Base-by-base conservation (phyloP, 2,888 invertebrate species). In the Cephus sareptanus region DNA sequence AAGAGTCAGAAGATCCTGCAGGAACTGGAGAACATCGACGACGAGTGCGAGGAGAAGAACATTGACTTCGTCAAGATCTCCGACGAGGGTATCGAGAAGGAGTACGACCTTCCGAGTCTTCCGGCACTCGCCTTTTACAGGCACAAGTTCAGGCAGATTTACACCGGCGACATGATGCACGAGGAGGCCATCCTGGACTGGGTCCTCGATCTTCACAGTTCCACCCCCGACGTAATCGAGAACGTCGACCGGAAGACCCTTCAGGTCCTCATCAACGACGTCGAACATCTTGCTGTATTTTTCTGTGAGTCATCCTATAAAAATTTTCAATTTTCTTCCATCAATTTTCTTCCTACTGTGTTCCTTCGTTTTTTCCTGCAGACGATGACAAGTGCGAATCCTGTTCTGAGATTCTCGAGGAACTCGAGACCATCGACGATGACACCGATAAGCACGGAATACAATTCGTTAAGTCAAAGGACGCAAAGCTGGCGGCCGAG, bases 1-100 rank as follows among this genome's bases (percentile, higher is more conserved):
- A 96, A 96, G 89, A 96, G 97, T 34, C 96, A 96, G 85, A 97
- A 97, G 90, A 97, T 98, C 80, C 93, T 98, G 1, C 95, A 95
- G 87, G 97, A 98, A 90, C 90, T 98, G 80, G 98, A 98, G 91
- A 97, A 98, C 88, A 98, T 98, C 85, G 98, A 98, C 88, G 97
- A 98, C 86, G 97, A 97, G 89, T 97, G 97, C 89, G 98, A 98
- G 92, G 96, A 97, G 88, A 96, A 97, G 90, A 95, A 97, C 85
- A 97, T 98, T 83, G 96, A 97, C 90, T 98, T 98, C 89, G 96
- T 98, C 0, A 98, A 98, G 91, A 97, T 97, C 83, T 97, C 97
- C 12, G 98, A 98, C 88, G 96, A 96, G 37, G 96, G 96, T 74
- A 95, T 98, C 79, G 95, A 96, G 81, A 96, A 96, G 88, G 97